phyloP scores from a whole-genome alignment of 2,888 invertebrate genomes.

The Drosophila barbarae region DNA sequence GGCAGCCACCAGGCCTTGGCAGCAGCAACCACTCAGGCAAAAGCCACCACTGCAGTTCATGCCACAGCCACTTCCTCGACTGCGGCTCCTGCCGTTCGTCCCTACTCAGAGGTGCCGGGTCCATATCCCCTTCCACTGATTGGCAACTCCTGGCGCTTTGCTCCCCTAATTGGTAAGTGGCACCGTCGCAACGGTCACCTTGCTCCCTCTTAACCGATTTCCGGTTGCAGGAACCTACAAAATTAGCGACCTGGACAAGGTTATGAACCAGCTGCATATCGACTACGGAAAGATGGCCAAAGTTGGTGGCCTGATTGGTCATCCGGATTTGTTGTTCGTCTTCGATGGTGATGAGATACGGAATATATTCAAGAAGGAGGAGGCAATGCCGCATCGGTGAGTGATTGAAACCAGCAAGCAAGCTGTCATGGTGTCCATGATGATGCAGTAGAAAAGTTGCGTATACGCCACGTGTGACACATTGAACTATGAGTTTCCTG shows the following conservation, averaged over 20 bases:
- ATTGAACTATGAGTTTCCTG: slow-evolving; percentile 4
- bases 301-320: slow-evolving; percentile 87
- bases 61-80: slow-evolving; percentile 26
- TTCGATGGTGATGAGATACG: slow-evolving; percentile 88
- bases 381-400: slow-evolving; percentile 84
- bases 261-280: slow-evolving; percentile 81
- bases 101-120: slow-evolving; percentile 87
- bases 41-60: slow-evolving; percentile 7
- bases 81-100: slow-evolving; percentile 65
- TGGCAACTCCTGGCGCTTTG: slow-evolving; percentile 91
- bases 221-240: slow-evolving; percentile 81
- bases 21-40: slow-evolving; percentile 12
- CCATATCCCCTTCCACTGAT: slow-evolving; percentile 86
- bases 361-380: slow-evolving; percentile 85
- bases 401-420: slow-evolving; percentile 16
- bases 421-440: background rate
- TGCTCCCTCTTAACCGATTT: background rate
- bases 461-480: slow-evolving; percentile 15
- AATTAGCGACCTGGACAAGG: slow-evolving; percentile 82
- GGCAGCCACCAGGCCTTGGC: slow-evolving; percentile 23
- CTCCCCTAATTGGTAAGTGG: slow-evolving; percentile 83
- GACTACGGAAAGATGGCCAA: slow-evolving; percentile 83
- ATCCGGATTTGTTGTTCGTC: slow-evolving; percentile 87
- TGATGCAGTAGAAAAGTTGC: slow-evolving; percentile 11
- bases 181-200: background rate